These are phyloP conservation scores for Myiozetetes cayanensis DNA, from an alignment of 2,113 vertebrate genomes.

Conservation along the genomic window DNA sequence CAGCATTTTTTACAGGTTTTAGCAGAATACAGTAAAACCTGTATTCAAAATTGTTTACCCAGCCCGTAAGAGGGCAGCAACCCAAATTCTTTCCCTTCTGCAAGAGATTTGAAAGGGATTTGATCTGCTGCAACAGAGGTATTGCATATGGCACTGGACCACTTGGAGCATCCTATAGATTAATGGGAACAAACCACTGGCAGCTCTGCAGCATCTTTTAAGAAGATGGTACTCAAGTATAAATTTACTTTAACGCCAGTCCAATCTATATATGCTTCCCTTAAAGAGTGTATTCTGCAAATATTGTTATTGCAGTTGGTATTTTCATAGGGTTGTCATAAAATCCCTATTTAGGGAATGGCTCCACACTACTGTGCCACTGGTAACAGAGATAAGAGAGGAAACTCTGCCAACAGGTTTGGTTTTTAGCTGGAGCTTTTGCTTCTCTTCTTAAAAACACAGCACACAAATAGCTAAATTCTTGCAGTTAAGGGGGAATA, in stretches of 20 bases:
- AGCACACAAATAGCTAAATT: background rate
- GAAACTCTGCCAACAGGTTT: background rate
- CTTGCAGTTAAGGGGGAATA: background rate
- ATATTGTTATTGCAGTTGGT: background rate
- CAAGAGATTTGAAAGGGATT: background rate
- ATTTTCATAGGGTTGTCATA: background rate
- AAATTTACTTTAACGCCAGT: background rate
- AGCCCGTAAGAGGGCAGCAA: background rate
- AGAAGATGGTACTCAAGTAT: background rate
- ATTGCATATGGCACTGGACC: background rate
- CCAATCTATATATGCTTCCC: background rate
- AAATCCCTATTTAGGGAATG: background rate
- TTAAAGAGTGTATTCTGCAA: background rate
- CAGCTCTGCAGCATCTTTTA: background rate
- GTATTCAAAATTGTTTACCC: background rate
- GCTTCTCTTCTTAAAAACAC: background rate
- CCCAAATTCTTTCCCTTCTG: background rate
- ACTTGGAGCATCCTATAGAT: background rate
- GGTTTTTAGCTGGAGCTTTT: background rate
- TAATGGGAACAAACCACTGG: background rate
- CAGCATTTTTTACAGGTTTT: background rate
- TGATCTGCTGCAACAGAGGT: background rate
- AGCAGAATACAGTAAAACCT: background rate
- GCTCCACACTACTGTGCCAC: accelerated
- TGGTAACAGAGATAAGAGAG: background rate